Conservation (phyloP, 2,113 vertebrate species). For the Cyanoderma ruficeps region DNA sequence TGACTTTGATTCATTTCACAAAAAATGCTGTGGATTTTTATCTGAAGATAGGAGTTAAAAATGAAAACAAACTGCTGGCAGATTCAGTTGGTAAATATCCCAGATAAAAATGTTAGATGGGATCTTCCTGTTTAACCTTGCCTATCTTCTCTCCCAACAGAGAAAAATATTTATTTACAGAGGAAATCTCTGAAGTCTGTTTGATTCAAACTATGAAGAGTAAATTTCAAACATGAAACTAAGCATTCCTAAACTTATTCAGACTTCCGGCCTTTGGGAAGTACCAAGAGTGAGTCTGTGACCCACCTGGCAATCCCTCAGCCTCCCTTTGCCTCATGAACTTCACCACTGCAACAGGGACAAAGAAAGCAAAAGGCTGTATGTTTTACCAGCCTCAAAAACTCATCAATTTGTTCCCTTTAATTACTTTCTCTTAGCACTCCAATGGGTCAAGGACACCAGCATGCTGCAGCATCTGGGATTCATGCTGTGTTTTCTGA, state of each 20-base stretch:
- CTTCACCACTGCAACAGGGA: neutral
- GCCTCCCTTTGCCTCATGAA: neutral
- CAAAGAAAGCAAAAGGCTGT: neutral
- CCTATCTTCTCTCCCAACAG: neutral
- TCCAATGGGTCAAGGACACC: slow-evolving; percentile 47
- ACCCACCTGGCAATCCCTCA: neutral
- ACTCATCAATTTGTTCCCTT: slow-evolving; percentile 33
- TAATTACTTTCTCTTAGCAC: slow-evolving; percentile 41
- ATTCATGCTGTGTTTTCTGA: slow-evolving; percentile 54
- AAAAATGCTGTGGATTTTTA: neutral
- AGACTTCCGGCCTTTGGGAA: neutral
- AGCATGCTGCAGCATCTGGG: slow-evolving; percentile 38
- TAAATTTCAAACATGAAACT: neutral
- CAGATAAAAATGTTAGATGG: neutral
- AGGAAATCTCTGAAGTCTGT: neutral
- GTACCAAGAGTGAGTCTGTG: neutral
- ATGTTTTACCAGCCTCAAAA: neutral
- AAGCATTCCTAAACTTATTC: neutral
- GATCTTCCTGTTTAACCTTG: neutral
- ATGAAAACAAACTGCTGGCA: neutral
- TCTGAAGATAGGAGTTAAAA: neutral
- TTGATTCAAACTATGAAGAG: neutral
- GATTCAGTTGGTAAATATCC: neutral
- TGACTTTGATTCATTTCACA: neutral
- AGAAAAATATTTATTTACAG: neutral